phyloP scores from a whole-genome alignment of 1,140 invertebrate species.

The Eciton burchellii region DNA sequence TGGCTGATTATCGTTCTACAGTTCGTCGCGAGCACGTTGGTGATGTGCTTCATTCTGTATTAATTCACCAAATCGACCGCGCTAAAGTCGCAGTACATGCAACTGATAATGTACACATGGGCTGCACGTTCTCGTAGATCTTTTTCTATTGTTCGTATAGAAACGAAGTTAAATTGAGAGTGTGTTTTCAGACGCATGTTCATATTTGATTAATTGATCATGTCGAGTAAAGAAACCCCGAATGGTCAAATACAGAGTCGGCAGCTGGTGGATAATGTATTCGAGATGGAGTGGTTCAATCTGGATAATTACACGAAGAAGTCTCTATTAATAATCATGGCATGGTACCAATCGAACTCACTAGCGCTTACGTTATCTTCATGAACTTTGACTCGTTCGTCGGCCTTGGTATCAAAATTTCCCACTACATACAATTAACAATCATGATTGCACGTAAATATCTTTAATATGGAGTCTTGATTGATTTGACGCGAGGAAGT shows the following conservation, averaged over 20 bases:
- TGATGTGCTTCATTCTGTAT: slow-evolving; percentile 68
- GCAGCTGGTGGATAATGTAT: slow-evolving; percentile 21
- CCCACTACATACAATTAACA: background rate
- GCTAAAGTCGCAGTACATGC: slow-evolving; percentile 28
- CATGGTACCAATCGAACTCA: slow-evolving; percentile 45
- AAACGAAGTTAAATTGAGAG: slow-evolving; percentile 63
- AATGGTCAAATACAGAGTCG: slow-evolving; percentile 33
- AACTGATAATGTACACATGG: slow-evolving; percentile 53
- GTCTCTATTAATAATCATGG: slow-evolving; percentile 50
- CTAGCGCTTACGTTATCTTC: slow-evolving; percentile 20
- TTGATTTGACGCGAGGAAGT: no score
- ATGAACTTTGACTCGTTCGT: slow-evolving; percentile 58
- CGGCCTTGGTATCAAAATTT: slow-evolving; percentile 50
- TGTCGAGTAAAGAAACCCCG: background rate
- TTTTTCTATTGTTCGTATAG: slow-evolving; percentile 75
- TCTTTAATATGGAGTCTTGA: no score
- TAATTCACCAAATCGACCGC: slow-evolving; percentile 52
- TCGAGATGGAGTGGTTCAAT: slow-evolving; percentile 33
- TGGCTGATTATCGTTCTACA: slow-evolving; percentile 63
- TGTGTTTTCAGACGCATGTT: no score
- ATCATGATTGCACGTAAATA: no score
- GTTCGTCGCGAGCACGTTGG: slow-evolving; percentile 60
- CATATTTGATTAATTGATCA: background rate
- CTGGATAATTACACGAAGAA: slow-evolving; percentile 6
- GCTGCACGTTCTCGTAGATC: slow-evolving; percentile 65